These are phyloP conservation scores for Anarhynchus alexandrinus DNA, from an alignment of 2,113 vertebrate genomes.

Conservation along the genomic window DNA sequence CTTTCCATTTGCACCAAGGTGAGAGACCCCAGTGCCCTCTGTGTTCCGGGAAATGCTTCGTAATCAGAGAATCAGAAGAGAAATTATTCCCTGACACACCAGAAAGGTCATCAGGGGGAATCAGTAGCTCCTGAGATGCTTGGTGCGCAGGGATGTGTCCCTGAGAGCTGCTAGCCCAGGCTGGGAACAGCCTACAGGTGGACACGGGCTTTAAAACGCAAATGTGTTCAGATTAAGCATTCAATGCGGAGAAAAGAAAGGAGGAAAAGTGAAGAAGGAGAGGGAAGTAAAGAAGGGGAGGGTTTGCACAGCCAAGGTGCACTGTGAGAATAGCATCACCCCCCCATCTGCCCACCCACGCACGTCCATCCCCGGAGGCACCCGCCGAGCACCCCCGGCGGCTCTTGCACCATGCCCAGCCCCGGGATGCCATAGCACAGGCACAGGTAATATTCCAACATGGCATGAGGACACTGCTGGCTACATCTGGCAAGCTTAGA, in stretches of 20 bases:
- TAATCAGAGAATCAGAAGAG: neutral
- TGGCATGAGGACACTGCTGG: neutral
- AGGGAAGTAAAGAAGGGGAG: neutral
- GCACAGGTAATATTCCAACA: neutral
- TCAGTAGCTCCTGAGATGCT: neutral
- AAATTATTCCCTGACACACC: neutral
- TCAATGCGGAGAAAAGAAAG: neutral
- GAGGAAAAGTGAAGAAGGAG: neutral
- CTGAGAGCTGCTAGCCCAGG: neutral
- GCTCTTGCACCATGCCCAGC: neutral
- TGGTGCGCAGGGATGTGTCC: neutral
- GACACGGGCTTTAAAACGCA: neutral
- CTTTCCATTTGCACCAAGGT: neutral
- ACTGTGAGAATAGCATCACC: neutral
- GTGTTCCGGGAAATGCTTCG: neutral
- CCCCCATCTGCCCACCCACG: neutral
- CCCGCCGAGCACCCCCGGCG: rapidly evolving
- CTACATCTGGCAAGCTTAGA: neutral
- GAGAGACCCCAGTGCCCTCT: neutral
- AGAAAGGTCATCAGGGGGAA: neutral
- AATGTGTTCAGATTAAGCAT: neutral
- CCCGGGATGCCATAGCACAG: neutral
- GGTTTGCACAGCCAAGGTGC: neutral
- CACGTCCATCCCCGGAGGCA: neutral
- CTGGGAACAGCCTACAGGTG: neutral